Conservation (phyloP, 2,797 vertebrate genomes). For the Leuciscus waleckii region DNA sequence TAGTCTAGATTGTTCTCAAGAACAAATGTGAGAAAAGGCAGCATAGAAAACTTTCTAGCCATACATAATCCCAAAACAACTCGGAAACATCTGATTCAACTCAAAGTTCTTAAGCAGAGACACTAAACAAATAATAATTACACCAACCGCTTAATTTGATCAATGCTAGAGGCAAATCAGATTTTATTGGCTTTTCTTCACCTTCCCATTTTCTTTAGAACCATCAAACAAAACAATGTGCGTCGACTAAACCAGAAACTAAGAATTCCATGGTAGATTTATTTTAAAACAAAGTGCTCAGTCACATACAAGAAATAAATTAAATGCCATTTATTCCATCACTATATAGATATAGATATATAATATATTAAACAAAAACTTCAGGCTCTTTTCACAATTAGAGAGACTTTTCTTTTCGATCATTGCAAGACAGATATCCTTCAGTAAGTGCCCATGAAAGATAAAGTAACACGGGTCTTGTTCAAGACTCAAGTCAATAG, state of each 20-base stretch:
- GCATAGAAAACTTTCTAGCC: not conserved
- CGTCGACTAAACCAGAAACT: conserved; percentile 38
- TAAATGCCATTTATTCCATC: conserved; percentile 79
- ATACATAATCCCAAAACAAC: not conserved
- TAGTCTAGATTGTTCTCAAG: not conserved
- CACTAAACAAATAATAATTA: conserved; percentile 12
- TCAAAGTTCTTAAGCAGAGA: not conserved
- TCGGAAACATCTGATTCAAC: not conserved
- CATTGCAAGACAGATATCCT: conserved; percentile 49
- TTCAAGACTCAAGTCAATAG: conserved; percentile 50
- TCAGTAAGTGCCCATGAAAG: conserved; percentile 53
- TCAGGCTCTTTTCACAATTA: conserved; percentile 52
- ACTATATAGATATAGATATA: conserved; percentile 60
- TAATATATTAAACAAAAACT: conserved; percentile 66
- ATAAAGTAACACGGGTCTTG: conserved; percentile 40
- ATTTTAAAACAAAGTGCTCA: conserved; percentile 89
- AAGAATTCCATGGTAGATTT: conserved; percentile 55
- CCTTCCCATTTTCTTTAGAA: conserved; percentile 49
- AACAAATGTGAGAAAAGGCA: not conserved
- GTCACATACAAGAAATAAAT: conserved; percentile 91
- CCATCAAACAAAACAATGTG: conserved; percentile 46
- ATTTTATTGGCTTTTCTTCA: conserved; percentile 58
- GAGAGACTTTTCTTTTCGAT: conserved; percentile 48
- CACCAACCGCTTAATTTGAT: not conserved
- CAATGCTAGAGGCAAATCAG: conserved; percentile 34